Evolutionary conservation across 92 coral and sea anemone species (phyloP), one percentile per base, ranked within the genome.

Genomic region (Virgularia gustaviana): DNA sequence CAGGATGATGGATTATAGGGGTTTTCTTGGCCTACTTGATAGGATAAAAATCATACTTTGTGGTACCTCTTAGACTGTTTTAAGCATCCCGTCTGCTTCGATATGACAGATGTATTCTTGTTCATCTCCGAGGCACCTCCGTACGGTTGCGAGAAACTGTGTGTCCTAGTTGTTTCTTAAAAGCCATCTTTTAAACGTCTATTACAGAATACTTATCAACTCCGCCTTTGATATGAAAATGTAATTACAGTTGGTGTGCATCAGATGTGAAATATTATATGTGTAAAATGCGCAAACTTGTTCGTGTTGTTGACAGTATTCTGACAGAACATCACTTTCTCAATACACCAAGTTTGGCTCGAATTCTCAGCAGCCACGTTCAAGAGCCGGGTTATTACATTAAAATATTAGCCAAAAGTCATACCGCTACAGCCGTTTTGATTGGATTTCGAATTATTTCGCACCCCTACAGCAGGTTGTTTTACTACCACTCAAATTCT

Each of bases 191-290:
- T 65, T 52, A 52, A 44, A 19, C 49, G 47, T 65, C 56, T 42
- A 65, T 65, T 65, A 65, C 72, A 42, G 38, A 65, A 65, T 65
- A 65, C 72, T 65, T 42, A 65, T 28, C 72, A 29, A 49, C 72
- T 65, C 72, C 72, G 72, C 72, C 72, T 65, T n/a, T 65, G 56
- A 65, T 65, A 44, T 27, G 36, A 44, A 65, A 65, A 41, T 42
- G 72, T 65, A 65, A 65, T 65, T 65, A 44, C 72, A 28, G 72
- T 22, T 10, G 36, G 32, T 61, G 36, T 56, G n/a, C n/a, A n/a
- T 12, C 30, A 5, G 58, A 22, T 41, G 23, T 65, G 72, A 65
- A 65, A 65, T 65, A 65, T 65, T 65, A 65, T 65, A 23, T 28
- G 36, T 30, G 55, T 18, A 65, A 43, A 39, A 65, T 65, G 72